phyloP scores from a whole-genome alignment of 2,888 invertebrate species.

The Agrotis segetum region DNA sequence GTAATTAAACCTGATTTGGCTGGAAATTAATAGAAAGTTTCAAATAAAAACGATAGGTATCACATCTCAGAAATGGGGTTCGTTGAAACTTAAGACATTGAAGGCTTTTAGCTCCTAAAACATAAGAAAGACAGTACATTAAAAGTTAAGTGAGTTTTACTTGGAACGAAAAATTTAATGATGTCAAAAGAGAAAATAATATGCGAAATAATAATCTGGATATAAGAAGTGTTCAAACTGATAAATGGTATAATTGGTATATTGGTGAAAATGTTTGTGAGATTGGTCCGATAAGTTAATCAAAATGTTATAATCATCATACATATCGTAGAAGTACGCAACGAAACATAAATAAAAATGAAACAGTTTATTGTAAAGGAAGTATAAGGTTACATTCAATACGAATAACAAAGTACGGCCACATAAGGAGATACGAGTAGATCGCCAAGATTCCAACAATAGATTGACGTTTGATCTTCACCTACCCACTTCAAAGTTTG shows the following conservation, averaged over 20 bases:
- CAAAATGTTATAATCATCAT: slow-evolving; percentile 8
- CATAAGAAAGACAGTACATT: slow-evolving; percentile 53
- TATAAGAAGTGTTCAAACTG: slow-evolving; percentile 41
- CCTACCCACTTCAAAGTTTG: slow-evolving; percentile 45
- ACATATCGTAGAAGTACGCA: slow-evolving; percentile 1
- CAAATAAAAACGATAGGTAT: slow-evolving; percentile 49
- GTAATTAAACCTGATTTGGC: slow-evolving; percentile 39
- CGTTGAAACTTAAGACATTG: slow-evolving; percentile 55
- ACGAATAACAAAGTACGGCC: slow-evolving; percentile 27
- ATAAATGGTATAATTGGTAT: slow-evolving; percentile 35
- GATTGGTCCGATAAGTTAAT: slow-evolving; percentile 43
- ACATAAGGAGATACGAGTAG: slow-evolving; percentile 6
- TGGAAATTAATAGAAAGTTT: slow-evolving; percentile 46
- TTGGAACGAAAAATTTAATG: slow-evolving; percentile 34
- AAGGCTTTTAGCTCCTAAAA: slow-evolving; percentile 53
- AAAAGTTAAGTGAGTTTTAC: slow-evolving; percentile 49
- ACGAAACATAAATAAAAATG: slow-evolving; percentile 7
- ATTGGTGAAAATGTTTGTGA: slow-evolving; percentile 31
- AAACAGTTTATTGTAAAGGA: slow-evolving; percentile 5
- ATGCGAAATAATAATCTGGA: slow-evolving; percentile 43
- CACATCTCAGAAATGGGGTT: slow-evolving; percentile 36
- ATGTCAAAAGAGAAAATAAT: slow-evolving; percentile 36
- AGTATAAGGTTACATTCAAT: slow-evolving; percentile 15
- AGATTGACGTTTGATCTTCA: slow-evolving; percentile 45
- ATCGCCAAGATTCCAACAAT: slow-evolving; percentile 16